Conservation (phyloP, 2,888 invertebrate species). For the Brachylomia viminalis region DNA sequence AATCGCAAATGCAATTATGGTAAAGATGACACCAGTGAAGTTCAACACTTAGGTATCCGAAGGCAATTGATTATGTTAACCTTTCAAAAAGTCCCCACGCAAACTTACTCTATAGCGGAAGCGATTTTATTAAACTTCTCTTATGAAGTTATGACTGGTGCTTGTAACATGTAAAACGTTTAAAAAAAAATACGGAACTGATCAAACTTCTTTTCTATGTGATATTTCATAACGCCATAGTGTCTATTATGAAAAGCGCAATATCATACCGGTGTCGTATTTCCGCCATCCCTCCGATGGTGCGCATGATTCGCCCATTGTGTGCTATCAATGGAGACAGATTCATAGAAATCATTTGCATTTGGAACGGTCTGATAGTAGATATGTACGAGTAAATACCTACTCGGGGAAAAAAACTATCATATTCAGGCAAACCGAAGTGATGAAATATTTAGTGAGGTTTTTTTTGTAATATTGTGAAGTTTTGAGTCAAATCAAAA, state of each 20-base stretch:
- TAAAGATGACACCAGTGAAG: slow-evolving; percentile 10
- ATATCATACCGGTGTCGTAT: slow-evolving; percentile 73
- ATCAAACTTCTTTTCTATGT: slow-evolving; percentile 43
- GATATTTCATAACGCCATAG: slow-evolving; percentile 53
- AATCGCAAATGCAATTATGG: slow-evolving; percentile 8
- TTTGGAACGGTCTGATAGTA: slow-evolving; percentile 46
- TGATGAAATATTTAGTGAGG: too few relatives aligned
- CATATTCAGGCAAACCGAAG: neutral
- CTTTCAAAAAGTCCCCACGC: slow-evolving; percentile 19
- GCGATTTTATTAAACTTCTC: slow-evolving; percentile 28
- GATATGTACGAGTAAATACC: neutral
- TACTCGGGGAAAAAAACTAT: neutral
- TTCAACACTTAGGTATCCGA: neutral
- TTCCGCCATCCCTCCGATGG: slow-evolving; percentile 73
- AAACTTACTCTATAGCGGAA: slow-evolving; percentile 42
- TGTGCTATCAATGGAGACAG: slow-evolving; percentile 71
- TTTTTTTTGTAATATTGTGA: too few relatives aligned
- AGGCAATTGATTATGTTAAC: slow-evolving; percentile 35
- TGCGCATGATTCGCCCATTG: slow-evolving; percentile 76
- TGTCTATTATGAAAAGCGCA: slow-evolving; percentile 64
- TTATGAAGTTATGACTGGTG: slow-evolving; percentile 4
- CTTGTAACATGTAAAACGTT: slow-evolving; percentile 32
- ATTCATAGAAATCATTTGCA: slow-evolving; percentile 65
- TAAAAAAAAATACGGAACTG: slow-evolving; percentile 41
- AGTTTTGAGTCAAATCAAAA: too few relatives aligned